A percentile compares a stretch with the other conserved stretches of the same genome.
phyloP scores from a whole-genome alignment of 2,113 vertebrate genomes.

The Cyprinodon variegatus region DNA sequence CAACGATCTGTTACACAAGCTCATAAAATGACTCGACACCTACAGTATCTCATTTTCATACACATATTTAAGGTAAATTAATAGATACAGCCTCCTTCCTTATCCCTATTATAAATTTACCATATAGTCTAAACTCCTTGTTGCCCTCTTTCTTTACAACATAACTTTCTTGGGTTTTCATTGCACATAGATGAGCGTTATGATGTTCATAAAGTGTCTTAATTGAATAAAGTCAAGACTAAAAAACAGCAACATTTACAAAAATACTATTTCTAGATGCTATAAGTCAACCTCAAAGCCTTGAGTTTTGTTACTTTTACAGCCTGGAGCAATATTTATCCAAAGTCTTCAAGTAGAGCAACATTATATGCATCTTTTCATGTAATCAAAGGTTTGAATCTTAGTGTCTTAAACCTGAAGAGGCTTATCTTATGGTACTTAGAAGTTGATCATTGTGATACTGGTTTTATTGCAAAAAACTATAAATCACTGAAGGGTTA shows the following conservation, averaged over 20 bases:
- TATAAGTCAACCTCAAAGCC: not conserved
- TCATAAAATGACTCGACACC: conserved; percentile 8
- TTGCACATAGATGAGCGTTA: conserved; percentile 28
- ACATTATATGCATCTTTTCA: conserved; percentile 9
- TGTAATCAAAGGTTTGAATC: conserved; percentile 17
- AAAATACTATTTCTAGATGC: conserved; percentile 57
- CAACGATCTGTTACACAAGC: conserved; percentile 13
- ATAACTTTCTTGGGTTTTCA: not conserved
- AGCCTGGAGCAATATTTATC: conserved; percentile 13
- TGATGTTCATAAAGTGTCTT: not conserved
- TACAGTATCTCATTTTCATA: conserved; percentile 19
- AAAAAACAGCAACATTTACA: conserved; percentile 52
- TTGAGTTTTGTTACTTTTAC: not conserved
- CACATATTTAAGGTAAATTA: conserved; percentile 21
- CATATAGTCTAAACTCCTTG: conserved; percentile 13
- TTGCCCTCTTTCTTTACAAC: not conserved
- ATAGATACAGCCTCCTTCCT: conserved; percentile 29
- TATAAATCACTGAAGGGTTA: not conserved
- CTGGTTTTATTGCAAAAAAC: not conserved
- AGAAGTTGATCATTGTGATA: not conserved
- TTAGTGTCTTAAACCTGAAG: conserved; percentile 24
- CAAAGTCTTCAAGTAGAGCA: not conserved
- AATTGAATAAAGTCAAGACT: conserved; percentile 51
- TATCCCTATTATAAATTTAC: conserved; percentile 31
- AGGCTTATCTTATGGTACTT: not conserved